These are phyloP conservation scores for Agriopis marginaria DNA, from an alignment of 2,888 invertebrate genomes.

Conservation along the genomic window DNA sequence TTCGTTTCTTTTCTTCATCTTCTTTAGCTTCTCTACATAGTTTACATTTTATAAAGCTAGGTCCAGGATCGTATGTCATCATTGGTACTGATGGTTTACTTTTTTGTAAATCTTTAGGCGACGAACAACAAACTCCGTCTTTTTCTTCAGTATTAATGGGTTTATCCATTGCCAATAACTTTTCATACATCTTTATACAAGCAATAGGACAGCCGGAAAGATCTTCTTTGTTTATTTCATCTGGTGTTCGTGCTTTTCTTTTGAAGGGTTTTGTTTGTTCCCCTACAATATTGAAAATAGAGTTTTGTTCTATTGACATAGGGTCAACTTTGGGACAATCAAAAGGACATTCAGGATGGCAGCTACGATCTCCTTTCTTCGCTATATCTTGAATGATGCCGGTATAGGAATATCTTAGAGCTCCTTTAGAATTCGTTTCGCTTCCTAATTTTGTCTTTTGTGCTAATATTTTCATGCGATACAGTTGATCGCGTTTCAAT, in stretches of 20 bases:
- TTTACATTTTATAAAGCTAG: background rate
- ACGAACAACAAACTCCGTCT: background rate
- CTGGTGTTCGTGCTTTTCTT: background rate
- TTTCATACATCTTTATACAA: conserved; percentile 6
- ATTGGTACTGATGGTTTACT: background rate
- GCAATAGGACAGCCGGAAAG: background rate
- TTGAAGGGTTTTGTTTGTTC: background rate
- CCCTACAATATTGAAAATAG: background rate
- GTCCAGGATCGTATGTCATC: background rate
- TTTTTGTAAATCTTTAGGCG: background rate
- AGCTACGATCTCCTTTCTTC: background rate
- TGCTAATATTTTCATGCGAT: conserved; percentile 1
- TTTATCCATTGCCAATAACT: background rate
- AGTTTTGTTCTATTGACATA: background rate
- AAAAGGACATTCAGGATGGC: conserved; percentile 8
- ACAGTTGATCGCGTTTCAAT: background rate
- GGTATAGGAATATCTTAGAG: background rate
- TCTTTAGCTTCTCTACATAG: background rate
- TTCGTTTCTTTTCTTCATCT: background rate
- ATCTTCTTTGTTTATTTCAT: background rate
- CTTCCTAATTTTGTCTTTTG: background rate
- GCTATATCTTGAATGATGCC: background rate
- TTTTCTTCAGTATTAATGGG: background rate
- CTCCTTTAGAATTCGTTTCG: background rate
- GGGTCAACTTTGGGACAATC: conserved; percentile 1